Conservation (phyloP, 2,888 invertebrate species). For the Yponomeuta evonymella region DNA sequence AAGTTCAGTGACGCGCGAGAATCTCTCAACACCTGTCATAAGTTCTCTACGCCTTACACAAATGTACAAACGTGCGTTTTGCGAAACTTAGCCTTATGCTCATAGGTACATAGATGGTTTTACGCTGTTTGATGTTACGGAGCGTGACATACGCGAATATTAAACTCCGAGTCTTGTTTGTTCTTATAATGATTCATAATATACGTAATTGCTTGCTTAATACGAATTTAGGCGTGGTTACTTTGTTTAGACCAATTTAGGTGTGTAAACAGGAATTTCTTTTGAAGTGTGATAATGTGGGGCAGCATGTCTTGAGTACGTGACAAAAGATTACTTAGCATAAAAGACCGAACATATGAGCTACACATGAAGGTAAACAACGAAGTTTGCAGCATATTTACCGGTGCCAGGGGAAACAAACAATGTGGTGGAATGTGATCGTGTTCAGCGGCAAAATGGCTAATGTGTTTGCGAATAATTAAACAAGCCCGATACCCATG, state of each 20-base stretch:
- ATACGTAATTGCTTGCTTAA: constrained; percentile 13
- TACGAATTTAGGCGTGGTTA: neutral
- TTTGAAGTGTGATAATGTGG: neutral
- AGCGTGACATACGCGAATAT: neutral
- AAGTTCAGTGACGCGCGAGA: constrained; percentile 30
- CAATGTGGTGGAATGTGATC: neutral
- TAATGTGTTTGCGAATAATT: neutral
- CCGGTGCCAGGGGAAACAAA: neutral
- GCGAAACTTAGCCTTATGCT: neutral
- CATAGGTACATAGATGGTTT: neutral
- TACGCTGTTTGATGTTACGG: neutral
- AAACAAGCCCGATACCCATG: neutral
- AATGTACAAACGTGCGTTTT: neutral
- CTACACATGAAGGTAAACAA: neutral
- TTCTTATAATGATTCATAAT: constrained; percentile 13
- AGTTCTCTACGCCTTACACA: neutral
- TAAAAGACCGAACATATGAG: neutral
- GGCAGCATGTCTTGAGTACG: neutral
- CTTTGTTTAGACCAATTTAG: neutral
- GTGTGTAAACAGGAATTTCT: neutral
- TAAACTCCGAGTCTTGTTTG: constrained; percentile 6
- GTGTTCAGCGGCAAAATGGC: neutral
- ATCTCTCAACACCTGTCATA: constrained; percentile 20
- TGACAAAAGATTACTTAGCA: neutral
- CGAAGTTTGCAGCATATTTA: neutral